These are phyloP conservation scores for Ophion costatus DNA, from an alignment of 2,888 invertebrate species.

Conservation along the genomic window DNA sequence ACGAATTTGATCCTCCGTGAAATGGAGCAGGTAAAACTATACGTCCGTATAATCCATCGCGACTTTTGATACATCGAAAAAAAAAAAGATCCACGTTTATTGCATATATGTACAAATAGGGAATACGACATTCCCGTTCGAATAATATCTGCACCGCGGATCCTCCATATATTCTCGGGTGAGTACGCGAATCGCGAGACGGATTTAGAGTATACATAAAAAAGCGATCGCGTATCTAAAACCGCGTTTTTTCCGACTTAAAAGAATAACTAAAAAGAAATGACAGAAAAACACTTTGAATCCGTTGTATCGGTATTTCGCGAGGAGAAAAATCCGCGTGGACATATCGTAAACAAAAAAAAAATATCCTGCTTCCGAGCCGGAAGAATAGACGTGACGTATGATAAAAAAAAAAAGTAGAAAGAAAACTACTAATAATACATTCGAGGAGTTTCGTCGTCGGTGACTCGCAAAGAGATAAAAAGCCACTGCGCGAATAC, in stretches of 20 bases:
- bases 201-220: constrained; percentile 51
- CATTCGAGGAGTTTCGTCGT: neutral
- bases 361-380: constrained; percentile 30
- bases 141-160: constrained; percentile 14
- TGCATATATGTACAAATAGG: neutral
- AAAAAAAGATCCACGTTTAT: neutral
- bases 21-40: constrained; percentile 54
- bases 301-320: constrained; percentile 6
- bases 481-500: neutral
- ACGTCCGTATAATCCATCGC: constrained; percentile 55
- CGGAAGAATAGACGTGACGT: neutral
- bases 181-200: constrained; percentile 21
- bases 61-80: constrained; percentile 53
- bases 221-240: constrained; percentile 39
- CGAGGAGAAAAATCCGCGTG: constrained; percentile 5
- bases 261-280: constrained; percentile 19
- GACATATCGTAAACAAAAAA: constrained; percentile 4
- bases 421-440: neutral
- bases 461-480: neutral
- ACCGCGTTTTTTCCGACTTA: constrained; percentile 35
- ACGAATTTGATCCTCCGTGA: constrained; percentile 61
- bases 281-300: neutral
- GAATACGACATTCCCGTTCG: constrained; percentile 19
- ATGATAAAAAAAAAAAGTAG: neutral
- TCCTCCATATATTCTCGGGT: neutral